Conservation (phyloP, 2,113 vertebrate species). For the Campylomormyrus tamandua region DNA sequence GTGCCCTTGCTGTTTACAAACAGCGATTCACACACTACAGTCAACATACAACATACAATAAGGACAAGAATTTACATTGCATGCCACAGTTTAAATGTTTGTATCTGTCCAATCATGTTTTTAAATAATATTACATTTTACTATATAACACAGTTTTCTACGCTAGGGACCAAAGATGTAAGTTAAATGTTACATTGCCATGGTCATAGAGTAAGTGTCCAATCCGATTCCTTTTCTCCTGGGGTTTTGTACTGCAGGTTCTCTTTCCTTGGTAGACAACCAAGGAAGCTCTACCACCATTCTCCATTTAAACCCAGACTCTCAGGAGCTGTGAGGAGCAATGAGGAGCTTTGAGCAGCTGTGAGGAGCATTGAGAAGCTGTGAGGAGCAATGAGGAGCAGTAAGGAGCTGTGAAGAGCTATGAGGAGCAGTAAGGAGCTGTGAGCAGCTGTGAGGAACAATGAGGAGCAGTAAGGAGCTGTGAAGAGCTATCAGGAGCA, state of each 20-base stretch:
- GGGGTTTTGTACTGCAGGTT: neutral
- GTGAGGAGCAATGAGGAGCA: neutral
- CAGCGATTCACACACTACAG: constrained; percentile 10
- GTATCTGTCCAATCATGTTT: neutral
- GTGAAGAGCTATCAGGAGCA: no score
- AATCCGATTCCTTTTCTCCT: neutral
- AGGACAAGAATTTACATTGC: neutral
- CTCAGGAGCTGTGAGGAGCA: neutral
- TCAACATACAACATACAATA: neutral
- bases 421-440: neutral
- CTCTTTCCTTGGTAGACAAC: neutral
- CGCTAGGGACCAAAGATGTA: neutral
- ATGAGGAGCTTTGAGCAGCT: neutral
- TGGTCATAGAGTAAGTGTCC: neutral
- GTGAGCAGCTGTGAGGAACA: neutral
- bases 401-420: no score
- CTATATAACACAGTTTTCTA: neutral
- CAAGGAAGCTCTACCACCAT: neutral
- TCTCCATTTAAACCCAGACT: neutral
- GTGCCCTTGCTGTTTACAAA: constrained; percentile 35
- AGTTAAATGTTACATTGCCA: neutral
- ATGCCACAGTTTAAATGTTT: neutral
- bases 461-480: neutral
- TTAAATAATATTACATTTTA: neutral
- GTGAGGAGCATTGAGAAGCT: neutral